A percentile compares a stretch with the other conserved stretches of the same genome.
Conservation (phyloP, 2,888 invertebrate genomes). For the Polyommatus iphigenia region DNA sequence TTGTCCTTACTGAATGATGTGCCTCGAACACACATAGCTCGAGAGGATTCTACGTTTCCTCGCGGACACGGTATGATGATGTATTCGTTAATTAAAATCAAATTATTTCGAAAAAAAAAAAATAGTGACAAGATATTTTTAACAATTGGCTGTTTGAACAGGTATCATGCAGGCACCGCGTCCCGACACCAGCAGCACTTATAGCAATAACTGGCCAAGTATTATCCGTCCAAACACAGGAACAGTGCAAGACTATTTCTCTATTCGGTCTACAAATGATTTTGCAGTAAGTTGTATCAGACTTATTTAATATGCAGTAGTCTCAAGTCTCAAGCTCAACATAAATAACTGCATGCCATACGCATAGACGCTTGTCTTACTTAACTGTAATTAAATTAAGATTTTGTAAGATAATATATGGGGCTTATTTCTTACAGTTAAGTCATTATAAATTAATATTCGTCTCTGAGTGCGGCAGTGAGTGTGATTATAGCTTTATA, state of each 20-base stretch:
- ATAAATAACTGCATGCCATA: too few relatives aligned
- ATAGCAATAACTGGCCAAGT: conserved; percentile 51
- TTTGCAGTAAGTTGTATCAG: conserved; percentile 26
- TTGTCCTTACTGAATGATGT: conserved; percentile 52
- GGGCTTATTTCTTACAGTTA: too few relatives aligned
- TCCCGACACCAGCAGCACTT: conserved; percentile 45
- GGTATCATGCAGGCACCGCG: neutral
- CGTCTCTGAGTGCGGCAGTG: too few relatives aligned
- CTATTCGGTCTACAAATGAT: conserved; percentile 27
- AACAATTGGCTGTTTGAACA: neutral
- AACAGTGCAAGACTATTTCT: conserved; percentile 23
- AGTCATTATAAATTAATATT: too few relatives aligned
- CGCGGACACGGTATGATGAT: neutral
- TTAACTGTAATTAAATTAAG: too few relatives aligned
- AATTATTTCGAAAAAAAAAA: neutral
- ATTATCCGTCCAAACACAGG: conserved; percentile 47
- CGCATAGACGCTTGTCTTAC: too few relatives aligned
- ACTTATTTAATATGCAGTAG: neutral
- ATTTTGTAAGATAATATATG: too few relatives aligned
- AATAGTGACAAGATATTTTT: neutral
- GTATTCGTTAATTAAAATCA: neutral
- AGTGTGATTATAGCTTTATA: too few relatives aligned
- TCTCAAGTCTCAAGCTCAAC: too few relatives aligned
- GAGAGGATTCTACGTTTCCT: conserved; percentile 35
- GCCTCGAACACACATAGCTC: conserved; percentile 50